Base-by-base conservation (phyloP, 2,888 invertebrate species). In the Agrotis puta region DNA sequence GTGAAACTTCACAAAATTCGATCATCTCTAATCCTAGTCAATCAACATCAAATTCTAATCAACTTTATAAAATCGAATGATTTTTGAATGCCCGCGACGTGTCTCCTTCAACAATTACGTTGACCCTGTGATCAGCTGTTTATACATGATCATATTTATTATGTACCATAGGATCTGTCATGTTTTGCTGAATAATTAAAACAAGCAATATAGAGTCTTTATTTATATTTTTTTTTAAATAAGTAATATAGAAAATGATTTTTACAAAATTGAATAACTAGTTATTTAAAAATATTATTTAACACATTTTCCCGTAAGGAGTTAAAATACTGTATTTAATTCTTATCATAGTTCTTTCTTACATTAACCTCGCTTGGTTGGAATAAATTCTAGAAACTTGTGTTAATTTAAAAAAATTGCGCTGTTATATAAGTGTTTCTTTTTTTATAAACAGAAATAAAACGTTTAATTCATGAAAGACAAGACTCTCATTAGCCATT, bases 311-410 rank as follows among this genome's bases (percentile, higher is more conserved):
- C 9, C 39, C 39, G 39, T 11, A 9, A 39, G 9, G 1, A 11
- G 11, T 50, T 71, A 43, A 45, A 18, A 13, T 18, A 20, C 33
- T 4, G 18, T 22, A n/a, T 54, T 47, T 47, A 54, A 18, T 65
- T 65, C 64, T 77, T 74, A 73, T 74, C 68, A 24, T 39, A 45
- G 2, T 64, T 48, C 14, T 56, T 68, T 43, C 62, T 58, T 61
- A 54, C 47, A 24, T 39, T 65, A 62, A 83, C 73, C 73, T 79
- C 64, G 43, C 50, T 2, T 64, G 16, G 16, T n/a, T 24, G n/a
- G 51, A 51, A 53, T 71, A 22, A 62, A 65, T 65, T 48, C 18
- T 33, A 22, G n/a, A 47, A 54, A 70, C 13, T 47, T 64, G 18
- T 56, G 14, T 47, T 43, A 48, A 63, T 57, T 54, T 68, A 16